Base-by-base conservation (phyloP, 2,797 vertebrate species). In the Hydrophis major region DNA sequence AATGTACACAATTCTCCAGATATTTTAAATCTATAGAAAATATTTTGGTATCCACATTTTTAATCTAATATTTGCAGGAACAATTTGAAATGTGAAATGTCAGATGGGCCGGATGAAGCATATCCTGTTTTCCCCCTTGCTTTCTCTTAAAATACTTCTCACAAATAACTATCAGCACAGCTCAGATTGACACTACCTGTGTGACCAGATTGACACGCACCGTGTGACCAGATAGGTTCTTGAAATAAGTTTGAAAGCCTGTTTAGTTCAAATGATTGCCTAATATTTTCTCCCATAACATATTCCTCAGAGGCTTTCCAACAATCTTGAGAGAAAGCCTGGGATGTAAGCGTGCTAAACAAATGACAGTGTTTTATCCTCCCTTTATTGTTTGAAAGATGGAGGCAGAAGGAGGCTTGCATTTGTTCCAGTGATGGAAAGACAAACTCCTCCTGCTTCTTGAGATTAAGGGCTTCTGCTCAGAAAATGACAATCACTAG, bases 401-500 rank as follows among this genome's bases (percentile, higher is more conserved):
- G 59, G 20, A 12, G 53, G 53, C 20, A 59, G 0, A 0, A 59
- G 28, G 1, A 18, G 37, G 3, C 42, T 59, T 13, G 28, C 50
- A 25, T 18, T 0, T 18, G 16, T 20, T 88, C 2, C 11, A 37
- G 47, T 37, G 25, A 11, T 47, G n/a, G 87, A 55, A 87, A 89
- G 69, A 27, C 22, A 27, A 94, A 57, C 55, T 56, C 47, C 2
- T 37, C 32, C 87, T 3, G 2, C 56, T 55, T 14, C 2, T 3
- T 1, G 22, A 88, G 5, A 69, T 83, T 25, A n/a, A 61, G 37
- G 16, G 47, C 37, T 93, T 32, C 78, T 88, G 16, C 42, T 69
- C 7, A 18, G 83, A 91, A 27, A 59, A 55, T 53, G 89, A 88
- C 0, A 10, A 1, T 32, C 42, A 55, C 32, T 18, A 56, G 90